Percentiles rank a stretch among this genome's conserved stretches.
Conservation (phyloP, 2,113 vertebrate genomes). For the Planiliza haematocheilus region DNA sequence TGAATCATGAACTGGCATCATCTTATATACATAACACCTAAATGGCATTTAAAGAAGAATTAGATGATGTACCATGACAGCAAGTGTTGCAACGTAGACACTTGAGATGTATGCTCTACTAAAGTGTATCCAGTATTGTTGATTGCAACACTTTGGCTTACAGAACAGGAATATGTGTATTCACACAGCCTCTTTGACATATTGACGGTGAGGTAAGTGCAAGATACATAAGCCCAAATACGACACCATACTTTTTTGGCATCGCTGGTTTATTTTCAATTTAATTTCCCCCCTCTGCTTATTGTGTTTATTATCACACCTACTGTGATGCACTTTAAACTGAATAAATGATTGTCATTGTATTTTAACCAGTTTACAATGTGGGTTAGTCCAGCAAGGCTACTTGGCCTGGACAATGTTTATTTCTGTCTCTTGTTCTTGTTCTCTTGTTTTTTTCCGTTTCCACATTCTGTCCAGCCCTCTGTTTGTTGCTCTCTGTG, state of each 20-base stretch:
- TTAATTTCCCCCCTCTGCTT: background rate
- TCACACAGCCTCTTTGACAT: background rate
- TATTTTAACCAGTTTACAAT: background rate
- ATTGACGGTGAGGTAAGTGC: background rate
- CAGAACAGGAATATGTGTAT: too few relatives aligned
- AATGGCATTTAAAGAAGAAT: background rate
- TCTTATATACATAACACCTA: background rate
- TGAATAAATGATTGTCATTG: too few relatives aligned
- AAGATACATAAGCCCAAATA: background rate
- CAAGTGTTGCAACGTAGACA: too few relatives aligned
- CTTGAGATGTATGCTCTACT: too few relatives aligned
- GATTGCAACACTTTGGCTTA: too few relatives aligned
- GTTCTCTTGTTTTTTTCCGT: background rate
- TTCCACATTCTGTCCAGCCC: background rate
- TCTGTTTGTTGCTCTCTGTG: background rate
- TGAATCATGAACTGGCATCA: background rate
- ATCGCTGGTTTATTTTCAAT: background rate
- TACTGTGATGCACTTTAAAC: background rate
- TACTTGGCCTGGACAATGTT: background rate
- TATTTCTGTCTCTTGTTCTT: background rate
- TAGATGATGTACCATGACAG: too few relatives aligned
- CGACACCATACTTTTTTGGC: background rate
- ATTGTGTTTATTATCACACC: background rate
- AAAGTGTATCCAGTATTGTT: too few relatives aligned
- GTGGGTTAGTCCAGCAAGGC: background rate